Evolutionary conservation across 2,888 invertebrate genomes (phyloP).

Genomic region (Venustoraphidia nigricollis): DNA sequence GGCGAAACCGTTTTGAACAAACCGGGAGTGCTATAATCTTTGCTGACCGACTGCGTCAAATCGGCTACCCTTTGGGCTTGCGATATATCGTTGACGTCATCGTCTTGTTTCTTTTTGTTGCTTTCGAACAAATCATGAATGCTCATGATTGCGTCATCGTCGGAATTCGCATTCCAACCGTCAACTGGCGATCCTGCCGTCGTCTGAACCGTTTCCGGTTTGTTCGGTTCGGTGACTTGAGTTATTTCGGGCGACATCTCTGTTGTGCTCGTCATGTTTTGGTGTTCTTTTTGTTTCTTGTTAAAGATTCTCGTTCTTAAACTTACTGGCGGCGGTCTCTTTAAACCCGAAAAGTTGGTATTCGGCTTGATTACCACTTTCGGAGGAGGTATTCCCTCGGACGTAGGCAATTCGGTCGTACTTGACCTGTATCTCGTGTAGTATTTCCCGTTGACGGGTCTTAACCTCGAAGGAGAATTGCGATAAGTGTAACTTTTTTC

Average conservation of each 20-base stretch:
- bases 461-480: constrained; percentile 17
- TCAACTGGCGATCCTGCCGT: constrained; percentile 3
- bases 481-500: constrained; percentile 13
- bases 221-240: constrained; percentile 5
- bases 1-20: constrained; percentile 51
- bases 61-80: constrained; percentile 56
- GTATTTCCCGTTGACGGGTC: constrained; percentile 11
- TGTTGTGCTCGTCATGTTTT: constrained; percentile 3
- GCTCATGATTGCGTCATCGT: constrained; percentile 8
- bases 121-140: constrained; percentile 7
- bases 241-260: constrained; percentile 1
- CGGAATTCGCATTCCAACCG: constrained; percentile 9
- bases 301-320: constrained; percentile 19
- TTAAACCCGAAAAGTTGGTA: constrained; percentile 19
- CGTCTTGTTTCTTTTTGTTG: constrained; percentile 18
- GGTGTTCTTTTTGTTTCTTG: constrained; percentile 15
- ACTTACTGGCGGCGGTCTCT: constrained; percentile 20
- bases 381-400: constrained; percentile 16
- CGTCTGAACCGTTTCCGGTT: constrained; percentile 12
- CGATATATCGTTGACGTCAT: constrained; percentile 26
- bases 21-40: constrained; percentile 54
- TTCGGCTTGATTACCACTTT: constrained; percentile 25
- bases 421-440: not conserved
- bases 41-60: constrained; percentile 55
- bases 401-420: constrained; percentile 1